Percentiles rank a stretch among this genome's conserved stretches.
These are phyloP conservation scores for Thripadectes ignobilis DNA, from an alignment of 2,797 vertebrate species.

Conservation along the genomic window DNA sequence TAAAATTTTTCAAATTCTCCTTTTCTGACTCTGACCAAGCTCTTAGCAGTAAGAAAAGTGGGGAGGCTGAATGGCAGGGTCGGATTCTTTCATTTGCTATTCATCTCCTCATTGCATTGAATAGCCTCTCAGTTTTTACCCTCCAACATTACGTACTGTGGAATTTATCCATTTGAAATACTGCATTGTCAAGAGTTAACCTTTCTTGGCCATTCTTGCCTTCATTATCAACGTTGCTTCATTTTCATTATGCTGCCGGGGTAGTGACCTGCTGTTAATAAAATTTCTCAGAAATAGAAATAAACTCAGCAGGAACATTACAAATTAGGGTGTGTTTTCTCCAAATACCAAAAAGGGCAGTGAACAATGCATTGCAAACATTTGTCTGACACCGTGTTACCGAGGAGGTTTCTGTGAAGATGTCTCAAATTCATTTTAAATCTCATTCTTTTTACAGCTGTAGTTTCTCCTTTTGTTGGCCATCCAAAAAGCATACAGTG, in stretches of 20 bases:
- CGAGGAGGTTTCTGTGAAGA: constrained; percentile 25
- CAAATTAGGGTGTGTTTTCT: constrained; percentile 30
- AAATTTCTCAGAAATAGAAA: constrained; percentile 57
- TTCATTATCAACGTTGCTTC: not conserved
- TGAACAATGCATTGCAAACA: not conserved
- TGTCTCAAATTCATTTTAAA: constrained; percentile 3
- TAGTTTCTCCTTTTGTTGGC: constrained; percentile 13
- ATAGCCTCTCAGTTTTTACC: not conserved
- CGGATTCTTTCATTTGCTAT: not conserved
- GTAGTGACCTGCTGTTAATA: constrained; percentile 27
- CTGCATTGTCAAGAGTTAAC: not conserved
- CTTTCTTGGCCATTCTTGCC: constrained; percentile 11
- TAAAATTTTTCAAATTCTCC: not conserved
- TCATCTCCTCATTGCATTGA: not conserved
- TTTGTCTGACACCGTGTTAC: constrained; percentile 14
- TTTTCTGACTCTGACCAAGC: not conserved
- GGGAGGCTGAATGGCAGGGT: not conserved
- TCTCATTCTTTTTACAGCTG: constrained; percentile 30
- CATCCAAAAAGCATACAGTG: not conserved
- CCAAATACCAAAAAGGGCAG: constrained; percentile 46
- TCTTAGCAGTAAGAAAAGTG: not conserved
- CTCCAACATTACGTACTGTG: not conserved
- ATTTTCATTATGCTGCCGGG: not conserved
- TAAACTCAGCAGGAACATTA: constrained; percentile 32
- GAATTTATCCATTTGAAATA: not conserved